Evolutionary conservation across 2,888 invertebrate genomes (phyloP).

Genomic region (Drosophila eohydei): DNA sequence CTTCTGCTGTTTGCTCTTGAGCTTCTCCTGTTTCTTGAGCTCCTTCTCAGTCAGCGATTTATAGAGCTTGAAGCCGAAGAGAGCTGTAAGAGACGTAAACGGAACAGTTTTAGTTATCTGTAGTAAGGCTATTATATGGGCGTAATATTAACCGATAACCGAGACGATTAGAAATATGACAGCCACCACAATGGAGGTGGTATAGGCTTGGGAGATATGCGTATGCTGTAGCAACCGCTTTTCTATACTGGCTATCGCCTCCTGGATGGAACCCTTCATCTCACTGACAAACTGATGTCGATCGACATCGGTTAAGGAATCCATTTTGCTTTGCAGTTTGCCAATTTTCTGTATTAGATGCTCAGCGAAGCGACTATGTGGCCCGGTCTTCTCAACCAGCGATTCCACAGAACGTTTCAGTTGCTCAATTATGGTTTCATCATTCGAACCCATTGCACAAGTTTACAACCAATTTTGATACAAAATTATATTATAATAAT

Average conservation of each 20-base stretch:
- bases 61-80: slow-evolving; percentile 94
- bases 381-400: slow-evolving; percentile 73
- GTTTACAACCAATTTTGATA: slow-evolving; percentile 8
- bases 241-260: slow-evolving; percentile 74
- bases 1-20: slow-evolving; percentile 91
- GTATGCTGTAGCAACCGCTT: slow-evolving; percentile 67
- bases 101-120: not conserved
- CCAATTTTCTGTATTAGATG: slow-evolving; percentile 69
- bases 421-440: slow-evolving; percentile 72
- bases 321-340: slow-evolving; percentile 70
- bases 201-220: slow-evolving; percentile 71
- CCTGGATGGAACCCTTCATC: slow-evolving; percentile 77
- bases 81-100: slow-evolving; percentile 87
- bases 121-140: not conserved
- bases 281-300: slow-evolving; percentile 71
- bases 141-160: slow-evolving; percentile 71
- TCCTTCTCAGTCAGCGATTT: slow-evolving; percentile 92
- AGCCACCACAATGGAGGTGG: slow-evolving; percentile 74
- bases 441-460: slow-evolving; percentile 44
- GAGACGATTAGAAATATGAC: slow-evolving; percentile 74
- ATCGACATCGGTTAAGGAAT: slow-evolving; percentile 71
- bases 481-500: not conserved
- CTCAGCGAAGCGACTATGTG: slow-evolving; percentile 69
- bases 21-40: slow-evolving; percentile 91
- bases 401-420: slow-evolving; percentile 72